phyloP scores from a whole-genome alignment of 2,797 vertebrate species.

The Cephalopachus bancanus region DNA sequence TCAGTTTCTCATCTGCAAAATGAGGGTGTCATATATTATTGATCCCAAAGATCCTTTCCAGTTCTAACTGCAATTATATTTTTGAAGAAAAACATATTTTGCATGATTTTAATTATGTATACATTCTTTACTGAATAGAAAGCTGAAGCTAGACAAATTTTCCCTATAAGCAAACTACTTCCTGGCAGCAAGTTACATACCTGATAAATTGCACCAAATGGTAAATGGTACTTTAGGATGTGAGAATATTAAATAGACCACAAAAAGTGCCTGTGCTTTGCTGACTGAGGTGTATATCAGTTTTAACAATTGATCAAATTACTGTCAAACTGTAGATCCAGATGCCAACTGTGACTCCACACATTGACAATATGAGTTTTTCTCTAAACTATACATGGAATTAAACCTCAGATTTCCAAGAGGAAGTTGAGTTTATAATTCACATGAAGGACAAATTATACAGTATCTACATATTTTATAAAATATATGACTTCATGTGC shows the following conservation, averaged over 20 bases:
- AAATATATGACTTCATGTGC: not conserved
- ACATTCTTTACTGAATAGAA: not conserved
- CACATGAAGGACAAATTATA: not conserved
- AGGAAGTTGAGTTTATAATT: constrained; percentile 18
- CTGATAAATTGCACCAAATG: not conserved
- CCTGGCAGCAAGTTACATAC: not conserved
- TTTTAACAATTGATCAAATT: constrained; percentile 42
- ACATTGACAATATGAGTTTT: not conserved
- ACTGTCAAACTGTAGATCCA: not conserved
- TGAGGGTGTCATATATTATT: not conserved
- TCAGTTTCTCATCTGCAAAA: not conserved
- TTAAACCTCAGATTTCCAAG: not conserved
- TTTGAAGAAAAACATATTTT: not conserved
- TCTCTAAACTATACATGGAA: not conserved
- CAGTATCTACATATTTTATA: not conserved
- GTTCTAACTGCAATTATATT: not conserved
- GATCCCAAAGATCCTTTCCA: not conserved
- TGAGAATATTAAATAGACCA: not conserved
- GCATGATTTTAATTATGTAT: not conserved
- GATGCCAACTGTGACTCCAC: not conserved
- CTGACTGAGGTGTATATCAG: not conserved
- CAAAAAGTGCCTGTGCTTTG: not conserved
- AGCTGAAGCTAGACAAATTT: constrained; percentile 1
- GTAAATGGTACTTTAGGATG: not conserved
- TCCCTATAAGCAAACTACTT: not conserved